A percentile compares a stretch with the other conserved stretches of the same genome.
These are phyloP conservation scores for Lepeophtheirus salmonis DNA, from an alignment of 1,140 invertebrate species.

Conservation along the genomic window DNA sequence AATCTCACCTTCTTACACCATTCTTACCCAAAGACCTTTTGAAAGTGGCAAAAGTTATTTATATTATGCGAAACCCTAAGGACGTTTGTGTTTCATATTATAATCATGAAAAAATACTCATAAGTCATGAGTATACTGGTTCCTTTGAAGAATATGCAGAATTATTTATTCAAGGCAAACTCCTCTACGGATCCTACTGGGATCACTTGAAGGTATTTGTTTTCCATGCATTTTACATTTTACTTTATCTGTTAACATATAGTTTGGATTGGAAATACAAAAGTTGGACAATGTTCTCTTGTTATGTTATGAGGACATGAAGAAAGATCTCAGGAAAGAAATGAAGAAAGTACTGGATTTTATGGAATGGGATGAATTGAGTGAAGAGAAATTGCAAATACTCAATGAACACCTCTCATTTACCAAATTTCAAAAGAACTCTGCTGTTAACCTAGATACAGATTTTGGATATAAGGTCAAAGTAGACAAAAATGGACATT, in stretches of 20 bases:
- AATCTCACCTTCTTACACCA: slow-evolving; percentile 30
- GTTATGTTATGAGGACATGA: slow-evolving; percentile 68
- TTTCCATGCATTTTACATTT: neutral
- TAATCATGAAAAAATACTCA: slow-evolving; percentile 20
- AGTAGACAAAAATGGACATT: slow-evolving; percentile 16
- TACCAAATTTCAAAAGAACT: neutral
- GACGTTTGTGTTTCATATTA: slow-evolving; percentile 65
- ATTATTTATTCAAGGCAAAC: slow-evolving; percentile 20
- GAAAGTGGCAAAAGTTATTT: slow-evolving; percentile 46
- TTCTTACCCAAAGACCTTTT: slow-evolving; percentile 26
- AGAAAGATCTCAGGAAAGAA: slow-evolving; percentile 24
- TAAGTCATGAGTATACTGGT: slow-evolving; percentile 17
- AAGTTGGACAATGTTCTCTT: slow-evolving; percentile 54
- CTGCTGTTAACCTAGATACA: neutral
- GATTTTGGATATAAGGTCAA: neutral
- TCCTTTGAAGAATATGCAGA: slow-evolving; percentile 20
- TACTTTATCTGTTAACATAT: slow-evolving; percentile 5
- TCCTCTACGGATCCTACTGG: slow-evolving; percentile 18
- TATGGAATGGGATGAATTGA: neutral
- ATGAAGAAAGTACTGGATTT: slow-evolving; percentile 3
- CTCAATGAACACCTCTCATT: neutral
- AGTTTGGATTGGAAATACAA: slow-evolving; percentile 46
- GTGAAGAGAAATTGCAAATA: neutral
- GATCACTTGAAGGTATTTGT: slow-evolving; percentile 17
- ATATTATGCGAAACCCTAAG: slow-evolving; percentile 76